Percentiles rank a stretch among this genome's conserved stretches.
phyloP scores from a whole-genome alignment of 2,888 invertebrate species.

The Brachycybe producta region DNA sequence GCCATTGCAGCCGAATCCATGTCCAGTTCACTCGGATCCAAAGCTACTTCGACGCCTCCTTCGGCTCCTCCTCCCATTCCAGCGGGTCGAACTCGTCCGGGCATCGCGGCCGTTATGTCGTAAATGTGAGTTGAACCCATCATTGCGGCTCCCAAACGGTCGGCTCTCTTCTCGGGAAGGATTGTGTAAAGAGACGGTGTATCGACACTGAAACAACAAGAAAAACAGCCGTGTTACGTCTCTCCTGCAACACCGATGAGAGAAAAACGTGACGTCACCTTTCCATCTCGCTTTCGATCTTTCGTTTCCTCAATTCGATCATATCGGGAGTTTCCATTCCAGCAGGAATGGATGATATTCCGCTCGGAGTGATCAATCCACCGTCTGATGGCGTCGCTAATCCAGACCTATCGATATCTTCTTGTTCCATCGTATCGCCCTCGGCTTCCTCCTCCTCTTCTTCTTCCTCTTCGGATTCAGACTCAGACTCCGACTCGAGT shows the following conservation, averaged over 20 bases:
- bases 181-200: slow-evolving; percentile 92
- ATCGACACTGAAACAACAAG: slow-evolving; percentile 51
- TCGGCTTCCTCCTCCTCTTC: slow-evolving; percentile 53
- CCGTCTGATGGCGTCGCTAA: slow-evolving; percentile 87
- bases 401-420: slow-evolving; percentile 55
- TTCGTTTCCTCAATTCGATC: slow-evolving; percentile 92
- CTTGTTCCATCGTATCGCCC: slow-evolving; percentile 37
- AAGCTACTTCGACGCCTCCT: slow-evolving; percentile 68
- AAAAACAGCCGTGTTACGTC: slow-evolving; percentile 3
- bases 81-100: neutral
- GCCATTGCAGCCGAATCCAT: slow-evolving; percentile 93
- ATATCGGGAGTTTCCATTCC: slow-evolving; percentile 98
- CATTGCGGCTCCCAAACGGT: slow-evolving; percentile 65
- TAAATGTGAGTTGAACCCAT: slow-evolving; percentile 99
- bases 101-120: slow-evolving; percentile 60
- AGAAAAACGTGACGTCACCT: slow-evolving; percentile 46
- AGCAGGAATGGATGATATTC: slow-evolving; percentile 75
- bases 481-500: slow-evolving; percentile 78
- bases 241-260: neutral
- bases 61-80: neutral
- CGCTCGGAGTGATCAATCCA: slow-evolving; percentile 77
- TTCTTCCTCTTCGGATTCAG: slow-evolving; percentile 49
- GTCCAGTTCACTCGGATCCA: slow-evolving; percentile 95
- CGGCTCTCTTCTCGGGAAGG: slow-evolving; percentile 83
- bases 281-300: slow-evolving; percentile 91